These are phyloP conservation scores for Myiagra hebetior DNA, from an alignment of 2,113 vertebrate species.

Conservation along the genomic window DNA sequence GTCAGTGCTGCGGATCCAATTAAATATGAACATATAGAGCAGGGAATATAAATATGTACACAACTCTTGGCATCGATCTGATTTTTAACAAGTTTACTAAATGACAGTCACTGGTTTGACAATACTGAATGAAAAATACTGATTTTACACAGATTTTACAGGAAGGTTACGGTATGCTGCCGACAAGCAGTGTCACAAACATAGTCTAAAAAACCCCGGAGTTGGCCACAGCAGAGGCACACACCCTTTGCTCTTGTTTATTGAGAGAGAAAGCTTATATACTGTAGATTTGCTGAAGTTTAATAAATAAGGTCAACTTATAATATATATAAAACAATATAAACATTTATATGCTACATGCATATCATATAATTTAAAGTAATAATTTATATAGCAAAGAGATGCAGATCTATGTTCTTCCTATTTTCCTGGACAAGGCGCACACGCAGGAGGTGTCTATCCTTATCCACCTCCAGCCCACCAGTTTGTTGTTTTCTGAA, in stretches of 20 bases:
- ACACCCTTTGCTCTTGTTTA: conserved; percentile 74
- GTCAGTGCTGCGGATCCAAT: not conserved
- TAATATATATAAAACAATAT: conserved; percentile 92
- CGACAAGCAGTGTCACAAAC: conserved; percentile 49
- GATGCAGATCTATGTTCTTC: conserved; percentile 80
- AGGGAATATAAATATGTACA: conserved; percentile 59
- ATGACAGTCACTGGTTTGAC: conserved; percentile 71
- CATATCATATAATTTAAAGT: conserved; percentile 99
- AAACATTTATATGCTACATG: conserved; percentile 99
- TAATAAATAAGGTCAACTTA: conserved; percentile 99
- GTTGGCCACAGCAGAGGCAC: conserved; percentile 74
- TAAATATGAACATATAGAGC: not conserved
- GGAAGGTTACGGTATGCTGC: conserved; percentile 49
- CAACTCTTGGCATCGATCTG: conserved; percentile 66
- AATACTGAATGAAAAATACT: conserved; percentile 80
- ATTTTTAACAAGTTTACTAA: conserved; percentile 76
- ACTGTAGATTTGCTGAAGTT: conserved; percentile 80
- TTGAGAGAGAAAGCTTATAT: conserved; percentile 81
- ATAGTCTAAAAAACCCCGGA: conserved; percentile 47
- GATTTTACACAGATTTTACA: conserved; percentile 75
- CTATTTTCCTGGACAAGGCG: conserved; percentile 91
- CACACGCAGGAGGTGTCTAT: conserved; percentile 98
- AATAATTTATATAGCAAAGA: conserved; percentile 95
- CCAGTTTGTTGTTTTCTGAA: conserved; percentile 78
- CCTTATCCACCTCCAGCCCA: conserved; percentile 96